Base-by-base conservation (phyloP, 2,888 invertebrate genomes). In the Diaphora mendica region DNA sequence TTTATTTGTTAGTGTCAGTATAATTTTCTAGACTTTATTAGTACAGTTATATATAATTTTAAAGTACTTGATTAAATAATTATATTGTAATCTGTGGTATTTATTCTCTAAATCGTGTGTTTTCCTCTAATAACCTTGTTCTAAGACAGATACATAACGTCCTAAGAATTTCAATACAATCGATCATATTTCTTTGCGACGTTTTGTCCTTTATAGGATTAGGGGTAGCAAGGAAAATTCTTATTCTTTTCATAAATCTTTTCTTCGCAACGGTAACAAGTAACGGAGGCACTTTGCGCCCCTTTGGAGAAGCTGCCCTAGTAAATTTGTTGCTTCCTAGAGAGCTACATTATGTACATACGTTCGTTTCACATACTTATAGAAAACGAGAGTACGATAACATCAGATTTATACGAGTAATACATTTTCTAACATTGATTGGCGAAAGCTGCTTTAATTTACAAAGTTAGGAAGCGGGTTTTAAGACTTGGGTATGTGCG, bases 191-290 rank as follows among this genome's bases (percentile, higher is more conserved):
- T 66, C 51, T 30, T 64, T 65, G 66, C 70, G 76, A 81, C 74
- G 62, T 77, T 78, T 69, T 77, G 77, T 82, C 77, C 79, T 81
- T 78, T 76, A 79, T 72, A 71, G 76, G 74, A 76, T 84, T 79
- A 78, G 17, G 76, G 74, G 71, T 72, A 59, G 77, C 73, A 74
- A 71, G 76, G 70, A 30, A 79, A 77, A 82, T 79, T 78, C 79
- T 79, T 78, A 77, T 80, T 80, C 79, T 80, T 81, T 80, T 84
- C 77, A 81, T 84, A 84, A 84, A 84, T 84, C 79, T 81, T 79
- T 82, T 78, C 74, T 73, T 39, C 73, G 81, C 76, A 74, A 77
- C 76, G 76, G 77, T 82, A 82, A 84, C 81, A 82, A 78, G 84
- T 78, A 81, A 78, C 79, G 81, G 84, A 78, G 81, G 81, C 76